A percentile compares a stretch with the other conserved stretches of the same genome.
These are phyloP conservation scores for Drosophila ustulata DNA, from an alignment of 2,888 invertebrate genomes.

Conservation along the genomic window DNA sequence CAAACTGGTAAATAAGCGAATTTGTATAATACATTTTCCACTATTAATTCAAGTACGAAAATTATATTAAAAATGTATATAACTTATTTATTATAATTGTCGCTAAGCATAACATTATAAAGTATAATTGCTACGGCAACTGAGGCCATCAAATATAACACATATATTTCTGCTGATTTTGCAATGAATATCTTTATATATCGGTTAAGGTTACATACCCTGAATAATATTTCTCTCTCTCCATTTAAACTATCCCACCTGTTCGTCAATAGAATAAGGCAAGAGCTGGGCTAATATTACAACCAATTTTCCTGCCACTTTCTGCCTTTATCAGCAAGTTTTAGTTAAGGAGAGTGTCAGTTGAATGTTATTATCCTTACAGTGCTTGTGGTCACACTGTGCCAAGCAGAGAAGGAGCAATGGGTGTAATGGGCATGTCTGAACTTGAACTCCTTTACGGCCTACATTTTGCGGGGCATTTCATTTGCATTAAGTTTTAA, in stretches of 20 bases:
- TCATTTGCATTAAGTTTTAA: slow-evolving; percentile 65
- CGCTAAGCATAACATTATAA: too few species aligned
- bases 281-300: not conserved
- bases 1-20: too few species aligned
- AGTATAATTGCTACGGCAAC: too few species aligned
- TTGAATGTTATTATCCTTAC: not conserved
- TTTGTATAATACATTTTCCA: too few species aligned
- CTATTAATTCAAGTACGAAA: too few species aligned
- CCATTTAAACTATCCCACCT: not conserved
- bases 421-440: slow-evolving; percentile 9
- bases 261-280: slow-evolving; percentile 1
- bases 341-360: not conserved
- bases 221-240: too few species aligned
- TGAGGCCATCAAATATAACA: too few species aligned
- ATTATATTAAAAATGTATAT: too few species aligned
- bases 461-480: slow-evolving; percentile 42
- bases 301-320: not conserved
- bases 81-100: too few species aligned
- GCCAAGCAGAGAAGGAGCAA: not conserved
- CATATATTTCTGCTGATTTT: too few species aligned
- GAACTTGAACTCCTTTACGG: slow-evolving; percentile 60
- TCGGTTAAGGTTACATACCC: too few species aligned
- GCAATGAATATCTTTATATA: too few species aligned
- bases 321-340: not conserved
- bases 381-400: not conserved